phyloP scores from a whole-genome alignment of 2,797 vertebrate species.

The Pterois miles region DNA sequence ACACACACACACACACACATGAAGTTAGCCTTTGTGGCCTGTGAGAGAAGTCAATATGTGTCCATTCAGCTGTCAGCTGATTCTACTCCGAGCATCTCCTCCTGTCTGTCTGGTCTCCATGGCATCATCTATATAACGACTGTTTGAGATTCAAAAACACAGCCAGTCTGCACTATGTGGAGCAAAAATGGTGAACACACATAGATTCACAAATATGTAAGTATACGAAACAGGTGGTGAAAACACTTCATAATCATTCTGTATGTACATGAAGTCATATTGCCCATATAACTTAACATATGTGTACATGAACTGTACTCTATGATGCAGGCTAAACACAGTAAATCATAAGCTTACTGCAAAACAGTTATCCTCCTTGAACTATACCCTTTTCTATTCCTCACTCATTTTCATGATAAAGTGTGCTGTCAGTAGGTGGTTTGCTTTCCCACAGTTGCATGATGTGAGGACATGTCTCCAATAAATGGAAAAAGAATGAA shows the following conservation, averaged over 20 bases:
- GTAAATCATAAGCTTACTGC: neutral
- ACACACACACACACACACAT: conserved; percentile 32
- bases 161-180: conserved; percentile 3
- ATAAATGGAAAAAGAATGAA: conserved; percentile 36
- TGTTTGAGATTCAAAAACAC: conserved; percentile 21
- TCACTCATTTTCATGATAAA: conserved; percentile 52
- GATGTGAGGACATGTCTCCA: conserved; percentile 40
- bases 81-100: conserved; percentile 42
- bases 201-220: neutral
- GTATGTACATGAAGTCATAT: neutral
- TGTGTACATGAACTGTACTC: neutral
- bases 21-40: conserved; percentile 57
- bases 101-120: conserved; percentile 72
- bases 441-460: conserved; percentile 55
- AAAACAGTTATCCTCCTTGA: conserved; percentile 32
- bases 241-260: neutral
- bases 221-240: neutral
- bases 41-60: conserved; percentile 87
- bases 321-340: neutral
- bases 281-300: neutral
- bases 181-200: neutral
- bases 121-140: conserved; percentile 55
- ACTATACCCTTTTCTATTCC: conserved; percentile 8
- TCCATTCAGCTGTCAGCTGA: conserved; percentile 73
- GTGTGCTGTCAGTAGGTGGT: conserved; percentile 55